These are phyloP conservation scores for Cydia pomonella DNA, from an alignment of 1,140 invertebrate species.

Conservation along the genomic window DNA sequence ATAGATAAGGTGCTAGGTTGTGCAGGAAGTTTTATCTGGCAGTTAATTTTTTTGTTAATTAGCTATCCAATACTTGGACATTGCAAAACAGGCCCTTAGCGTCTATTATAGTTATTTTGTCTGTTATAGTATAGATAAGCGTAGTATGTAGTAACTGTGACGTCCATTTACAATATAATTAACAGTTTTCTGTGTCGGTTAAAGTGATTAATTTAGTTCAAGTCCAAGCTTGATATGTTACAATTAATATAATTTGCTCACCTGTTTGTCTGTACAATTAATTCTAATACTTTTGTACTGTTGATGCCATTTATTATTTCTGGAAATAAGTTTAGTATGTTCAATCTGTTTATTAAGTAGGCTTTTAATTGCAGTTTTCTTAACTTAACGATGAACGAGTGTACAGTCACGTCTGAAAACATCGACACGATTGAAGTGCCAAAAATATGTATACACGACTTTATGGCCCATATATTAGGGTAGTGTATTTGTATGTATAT, in stretches of 20 bases:
- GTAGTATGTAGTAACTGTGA: slow-evolving; percentile 7
- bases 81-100: too few species aligned
- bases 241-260: slow-evolving; percentile 29
- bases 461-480: too few species aligned
- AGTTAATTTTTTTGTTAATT: too few species aligned
- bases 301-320: background rate
- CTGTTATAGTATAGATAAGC: background rate
- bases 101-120: slow-evolving; percentile 22
- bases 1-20: too few species aligned
- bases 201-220: background rate
- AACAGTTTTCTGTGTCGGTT: slow-evolving; percentile 3
- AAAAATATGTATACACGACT: too few species aligned
- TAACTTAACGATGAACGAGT: too few species aligned
- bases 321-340: background rate
- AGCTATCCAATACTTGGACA: too few species aligned
- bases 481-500: too few species aligned
- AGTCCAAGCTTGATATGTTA: slow-evolving; percentile 11
- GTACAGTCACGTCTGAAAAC: too few species aligned
- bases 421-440: too few species aligned
- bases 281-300: slow-evolving; percentile 19
- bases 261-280: slow-evolving; percentile 25
- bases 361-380: background rate
- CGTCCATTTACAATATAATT: slow-evolving; percentile 24
- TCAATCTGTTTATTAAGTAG: background rate
- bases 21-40: too few species aligned